A percentile compares a stretch with the other conserved stretches of the same genome.
phyloP scores from a whole-genome alignment of 2,888 invertebrate species.

The Chromoteleia sp. region DNA sequence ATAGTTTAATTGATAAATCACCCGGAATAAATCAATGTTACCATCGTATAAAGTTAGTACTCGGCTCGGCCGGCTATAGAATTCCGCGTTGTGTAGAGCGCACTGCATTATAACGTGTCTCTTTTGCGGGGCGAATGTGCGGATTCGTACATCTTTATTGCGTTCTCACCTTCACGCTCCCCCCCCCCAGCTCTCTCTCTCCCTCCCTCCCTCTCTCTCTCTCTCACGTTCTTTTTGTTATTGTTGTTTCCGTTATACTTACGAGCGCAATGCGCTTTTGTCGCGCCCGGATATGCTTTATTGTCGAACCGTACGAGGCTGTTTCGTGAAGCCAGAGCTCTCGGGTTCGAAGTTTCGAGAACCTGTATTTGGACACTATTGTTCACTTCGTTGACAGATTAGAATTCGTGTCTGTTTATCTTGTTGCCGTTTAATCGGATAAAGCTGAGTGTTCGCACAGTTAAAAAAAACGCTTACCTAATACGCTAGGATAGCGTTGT shows the following conservation, averaged over 20 bases:
- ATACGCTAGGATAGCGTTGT: constrained; percentile 12
- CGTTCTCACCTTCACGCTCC: constrained; percentile 20
- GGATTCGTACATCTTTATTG: constrained; percentile 22
- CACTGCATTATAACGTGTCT: constrained; percentile 44
- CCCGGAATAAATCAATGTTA: constrained; percentile 74
- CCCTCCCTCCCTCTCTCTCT: not conserved
- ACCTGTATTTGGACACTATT: constrained; percentile 63
- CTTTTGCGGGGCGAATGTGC: constrained; percentile 47
- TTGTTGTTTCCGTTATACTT: constrained; percentile 63
- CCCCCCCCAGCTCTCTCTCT: constrained; percentile 1
- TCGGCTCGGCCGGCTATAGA: constrained; percentile 18
- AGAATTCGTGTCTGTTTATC: constrained; percentile 67
- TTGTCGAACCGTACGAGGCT: constrained; percentile 57
- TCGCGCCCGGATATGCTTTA: constrained; percentile 67
- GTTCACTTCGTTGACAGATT: constrained; percentile 66
- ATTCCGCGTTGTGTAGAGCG: constrained; percentile 11
- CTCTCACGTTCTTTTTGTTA: constrained; percentile 48
- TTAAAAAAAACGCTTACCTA: constrained; percentile 13
- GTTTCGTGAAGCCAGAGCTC: constrained; percentile 55
- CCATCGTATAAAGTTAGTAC: constrained; percentile 74
- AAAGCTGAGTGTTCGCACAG: constrained; percentile 11
- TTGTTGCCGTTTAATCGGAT: constrained; percentile 58
- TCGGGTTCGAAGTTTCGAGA: constrained; percentile 59
- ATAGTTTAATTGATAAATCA: no score
- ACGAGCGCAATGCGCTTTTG: constrained; percentile 60